Evolutionary conservation across 2,113 vertebrate species (phyloP), one percentile per base, ranked within the genome.

Genomic region (Cygnus buccinator): DNA sequence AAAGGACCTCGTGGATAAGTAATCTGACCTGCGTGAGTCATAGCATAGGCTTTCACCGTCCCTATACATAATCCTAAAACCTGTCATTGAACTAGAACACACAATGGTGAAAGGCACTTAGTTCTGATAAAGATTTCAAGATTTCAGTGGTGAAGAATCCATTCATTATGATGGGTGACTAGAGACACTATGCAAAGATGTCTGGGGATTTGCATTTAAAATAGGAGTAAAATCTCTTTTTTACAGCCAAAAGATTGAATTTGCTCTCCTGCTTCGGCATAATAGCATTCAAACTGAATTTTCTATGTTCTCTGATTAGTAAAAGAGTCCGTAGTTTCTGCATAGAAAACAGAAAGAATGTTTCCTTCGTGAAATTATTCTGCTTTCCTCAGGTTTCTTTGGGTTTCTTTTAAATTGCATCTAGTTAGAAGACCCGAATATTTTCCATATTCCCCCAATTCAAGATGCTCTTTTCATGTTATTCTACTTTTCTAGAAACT

Each of bases 161-260:
- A 43, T 95, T 79, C 87, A 87, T 94, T 93, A 90, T 76, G 93
- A 89, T 9, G 67, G 28, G 71, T 85, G 93, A 91, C 91, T 83
- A 89, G 67, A 96, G 44, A 90, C 6, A 1, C 74, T 91, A 70
- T 91, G 87, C 63, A 91, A 96, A 95, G 89, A 66, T 94, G 87
- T 87, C 87, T 79, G 39, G 67, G 63, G 89, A 96, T 96, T 95
- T 95, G 62, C 93, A 96, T 95, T 95, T 91, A 94, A 95, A 95
- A 92, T 79, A 89, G 19, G 78, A 95, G 18, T 66, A 87, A 96
- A 95, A 85, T 85, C 77, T 93, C 52, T 80, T 94, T 94, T 97
- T 94, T 89, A 90, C 74, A 76, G 62, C 41, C 76, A 58, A 94
- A 93, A 85, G 81, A 95, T 95, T 91, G 87, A 95, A 93, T 95